Conservation (phyloP, 2,113 vertebrate genomes). For the Psilopogon haemacephalus region DNA sequence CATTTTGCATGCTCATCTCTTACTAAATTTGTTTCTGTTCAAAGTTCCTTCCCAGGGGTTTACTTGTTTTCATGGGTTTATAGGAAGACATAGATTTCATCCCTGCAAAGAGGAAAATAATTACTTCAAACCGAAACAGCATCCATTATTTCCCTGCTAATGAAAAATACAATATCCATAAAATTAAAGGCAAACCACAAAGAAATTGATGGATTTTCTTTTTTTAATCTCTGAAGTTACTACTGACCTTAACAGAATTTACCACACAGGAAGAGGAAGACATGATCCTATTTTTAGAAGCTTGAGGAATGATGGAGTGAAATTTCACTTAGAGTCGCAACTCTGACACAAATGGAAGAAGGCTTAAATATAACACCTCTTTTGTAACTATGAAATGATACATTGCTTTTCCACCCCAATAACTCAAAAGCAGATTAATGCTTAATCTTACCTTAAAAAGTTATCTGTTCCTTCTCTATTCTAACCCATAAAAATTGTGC, state of each 20-base stretch:
- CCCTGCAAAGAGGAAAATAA: neutral
- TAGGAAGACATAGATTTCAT: neutral
- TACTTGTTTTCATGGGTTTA: neutral
- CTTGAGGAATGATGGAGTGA: neutral
- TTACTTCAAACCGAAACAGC: neutral
- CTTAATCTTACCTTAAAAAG: neutral
- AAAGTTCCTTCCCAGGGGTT: neutral
- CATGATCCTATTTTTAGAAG: neutral
- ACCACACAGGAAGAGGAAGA: neutral
- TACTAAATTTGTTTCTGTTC: neutral
- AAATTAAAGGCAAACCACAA: neutral
- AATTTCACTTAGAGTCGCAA: neutral
- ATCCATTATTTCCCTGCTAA: neutral
- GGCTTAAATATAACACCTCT: neutral
- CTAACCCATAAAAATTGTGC: neutral
- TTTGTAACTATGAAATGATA: neutral
- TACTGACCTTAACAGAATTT: neutral
- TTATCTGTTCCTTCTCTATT: neutral
- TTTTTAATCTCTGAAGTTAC: neutral
- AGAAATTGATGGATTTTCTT: neutral
- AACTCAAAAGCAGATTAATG: neutral
- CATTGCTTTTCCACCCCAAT: neutral
- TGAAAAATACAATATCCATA: neutral
- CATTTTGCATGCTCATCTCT: neutral
- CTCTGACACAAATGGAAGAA: neutral